Evolutionary conservation across 92 coral and sea anemone species (phyloP).

Genomic region (Umimayanthus kanabou): DNA sequence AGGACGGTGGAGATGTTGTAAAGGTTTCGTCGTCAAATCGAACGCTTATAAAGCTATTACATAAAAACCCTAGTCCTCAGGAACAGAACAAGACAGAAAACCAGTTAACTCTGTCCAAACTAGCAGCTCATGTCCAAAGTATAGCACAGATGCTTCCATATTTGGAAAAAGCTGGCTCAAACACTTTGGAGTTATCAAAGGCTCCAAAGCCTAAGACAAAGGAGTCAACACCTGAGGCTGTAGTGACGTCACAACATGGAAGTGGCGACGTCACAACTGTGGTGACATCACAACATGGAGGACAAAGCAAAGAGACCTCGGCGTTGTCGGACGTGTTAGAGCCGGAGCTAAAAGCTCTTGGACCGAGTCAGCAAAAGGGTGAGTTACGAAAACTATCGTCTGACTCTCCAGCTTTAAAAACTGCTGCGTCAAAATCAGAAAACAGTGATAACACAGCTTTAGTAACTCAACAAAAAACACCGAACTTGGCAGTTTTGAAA

Average conservation of each 20-base stretch:
- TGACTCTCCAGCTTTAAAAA: neutral
- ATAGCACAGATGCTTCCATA: slow-evolving; percentile 40
- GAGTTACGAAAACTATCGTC: slow-evolving; percentile 4
- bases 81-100: neutral
- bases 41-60: neutral
- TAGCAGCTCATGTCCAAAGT: slow-evolving; percentile 24
- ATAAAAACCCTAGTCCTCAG: neutral
- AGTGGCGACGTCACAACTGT: neutral
- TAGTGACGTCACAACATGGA: neutral
- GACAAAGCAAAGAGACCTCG: slow-evolving; percentile 34
- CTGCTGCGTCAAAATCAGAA: neutral
- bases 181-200: neutral
- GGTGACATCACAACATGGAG: slow-evolving; percentile 18
- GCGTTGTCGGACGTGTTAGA: slow-evolving; percentile 15
- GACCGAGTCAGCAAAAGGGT: slow-evolving; percentile 25
- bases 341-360: slow-evolving; percentile 18
- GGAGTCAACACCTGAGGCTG: neutral
- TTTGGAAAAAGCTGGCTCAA: neutral
- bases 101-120: slow-evolving; percentile 6
- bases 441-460: neutral
- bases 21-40: neutral
- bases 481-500: neutral
- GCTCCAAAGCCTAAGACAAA: neutral
- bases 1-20: neutral
- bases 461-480: neutral